Evolutionary conservation across 2,113 vertebrate genomes (phyloP).

Genomic region (Perca flavescens): DNA sequence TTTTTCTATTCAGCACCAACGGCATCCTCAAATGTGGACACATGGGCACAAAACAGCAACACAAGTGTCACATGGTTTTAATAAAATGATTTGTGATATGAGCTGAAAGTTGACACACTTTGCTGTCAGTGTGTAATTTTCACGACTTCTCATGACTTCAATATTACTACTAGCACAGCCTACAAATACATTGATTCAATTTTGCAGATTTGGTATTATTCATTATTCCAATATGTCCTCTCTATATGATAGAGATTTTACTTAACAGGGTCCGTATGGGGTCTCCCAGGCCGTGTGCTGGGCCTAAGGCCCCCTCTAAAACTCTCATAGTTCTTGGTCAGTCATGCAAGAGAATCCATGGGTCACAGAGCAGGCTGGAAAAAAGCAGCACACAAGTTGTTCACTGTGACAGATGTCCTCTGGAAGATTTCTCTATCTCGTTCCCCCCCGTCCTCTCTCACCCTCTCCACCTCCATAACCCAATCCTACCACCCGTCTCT

Average conservation of each 20-base stretch:
- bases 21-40: constrained; percentile 29
- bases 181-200: not conserved
- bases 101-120: constrained; percentile 3
- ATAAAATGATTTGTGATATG: constrained; percentile 19
- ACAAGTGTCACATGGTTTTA: constrained; percentile 35
- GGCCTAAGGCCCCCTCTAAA: constrained; percentile 56
- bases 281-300: constrained; percentile 56
- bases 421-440: constrained; percentile 69
- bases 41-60: constrained; percentile 25
- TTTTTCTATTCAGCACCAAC: constrained; percentile 43
- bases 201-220: constrained; percentile 5
- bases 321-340: constrained; percentile 73
- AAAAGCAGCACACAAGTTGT: constrained; percentile 76
- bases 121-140: not conserved
- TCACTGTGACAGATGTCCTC: constrained; percentile 78
- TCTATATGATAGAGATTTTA: constrained; percentile 24
- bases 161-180: not conserved
- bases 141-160: not conserved
- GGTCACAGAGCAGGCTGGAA: constrained; percentile 70
- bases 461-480: constrained; percentile 50
- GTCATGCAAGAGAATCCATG: constrained; percentile 75
- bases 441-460: not conserved
- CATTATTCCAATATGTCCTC: constrained; percentile 3
- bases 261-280: constrained; percentile 42
- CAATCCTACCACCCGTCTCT: constrained; percentile 52